phyloP scores from a whole-genome alignment of 2,113 vertebrate genomes.

The Elanus axillaris region DNA sequence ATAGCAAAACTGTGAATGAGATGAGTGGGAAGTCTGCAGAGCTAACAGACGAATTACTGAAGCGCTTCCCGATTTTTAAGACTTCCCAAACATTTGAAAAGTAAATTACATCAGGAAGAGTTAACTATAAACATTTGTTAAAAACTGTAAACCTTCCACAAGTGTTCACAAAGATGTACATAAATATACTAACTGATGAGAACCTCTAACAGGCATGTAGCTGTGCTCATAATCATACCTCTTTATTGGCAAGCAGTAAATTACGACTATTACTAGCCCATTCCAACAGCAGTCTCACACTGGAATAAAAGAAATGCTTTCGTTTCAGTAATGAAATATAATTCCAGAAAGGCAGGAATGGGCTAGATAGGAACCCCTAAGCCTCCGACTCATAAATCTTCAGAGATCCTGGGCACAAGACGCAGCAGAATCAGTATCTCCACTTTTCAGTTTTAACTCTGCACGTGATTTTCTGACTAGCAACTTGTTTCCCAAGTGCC shows the following conservation, averaged over 20 bases:
- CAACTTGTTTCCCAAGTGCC: not conserved
- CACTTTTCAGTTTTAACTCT: not conserved
- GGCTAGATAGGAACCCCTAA: not conserved
- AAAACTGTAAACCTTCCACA: too few relatives aligned
- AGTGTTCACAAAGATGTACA: too few relatives aligned
- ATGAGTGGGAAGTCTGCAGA: not conserved
- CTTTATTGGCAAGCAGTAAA: rapidly evolving
- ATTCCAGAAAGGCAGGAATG: not conserved
- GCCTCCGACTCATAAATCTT: not conserved
- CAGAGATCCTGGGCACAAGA: not conserved
- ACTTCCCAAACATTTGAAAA: not conserved
- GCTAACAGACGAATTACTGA: not conserved
- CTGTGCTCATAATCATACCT: rapidly evolving
- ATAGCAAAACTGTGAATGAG: not conserved
- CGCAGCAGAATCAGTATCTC: too few relatives aligned
- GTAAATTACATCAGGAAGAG: not conserved
- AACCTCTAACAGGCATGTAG: rapidly evolving
- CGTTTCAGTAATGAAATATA: rapidly evolving
- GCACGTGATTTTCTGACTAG: not conserved
- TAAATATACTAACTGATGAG: rapidly evolving
- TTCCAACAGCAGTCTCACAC: too few relatives aligned
- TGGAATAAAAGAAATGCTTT: not conserved
- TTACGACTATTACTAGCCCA: rapidly evolving
- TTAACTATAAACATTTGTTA: not conserved
- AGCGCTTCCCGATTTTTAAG: not conserved